Conservation (phyloP, 1,140 invertebrate species). For the Alviniconcha marisindica region DNA sequence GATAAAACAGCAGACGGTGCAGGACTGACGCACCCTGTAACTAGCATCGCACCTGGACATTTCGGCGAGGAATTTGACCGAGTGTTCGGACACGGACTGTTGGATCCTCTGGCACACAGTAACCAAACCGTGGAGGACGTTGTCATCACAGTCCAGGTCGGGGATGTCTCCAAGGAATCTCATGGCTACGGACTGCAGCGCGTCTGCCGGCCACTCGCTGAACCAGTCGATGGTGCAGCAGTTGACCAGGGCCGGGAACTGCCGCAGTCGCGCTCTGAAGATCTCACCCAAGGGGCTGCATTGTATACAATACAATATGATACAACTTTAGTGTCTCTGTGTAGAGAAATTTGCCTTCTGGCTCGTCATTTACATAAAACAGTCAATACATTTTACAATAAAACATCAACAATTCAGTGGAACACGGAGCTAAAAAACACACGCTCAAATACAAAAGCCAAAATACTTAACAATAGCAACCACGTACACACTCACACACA, state of each 20-base stretch:
- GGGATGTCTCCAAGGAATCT: conserved; percentile 71
- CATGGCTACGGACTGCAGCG: conserved; percentile 79
- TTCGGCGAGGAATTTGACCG: conserved; percentile 81
- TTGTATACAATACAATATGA: too few relatives aligned
- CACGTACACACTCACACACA: neutral
- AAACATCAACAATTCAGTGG: too few relatives aligned
- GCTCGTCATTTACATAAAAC: too few relatives aligned
- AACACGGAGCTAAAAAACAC: too few relatives aligned
- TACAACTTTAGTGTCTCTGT: too few relatives aligned
- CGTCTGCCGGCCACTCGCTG: conserved; percentile 81
- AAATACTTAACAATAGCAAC: too few relatives aligned
- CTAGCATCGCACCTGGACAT: conserved; percentile 74
- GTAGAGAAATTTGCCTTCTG: too few relatives aligned
- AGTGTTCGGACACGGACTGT: conserved; percentile 67
- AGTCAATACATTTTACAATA: too few relatives aligned
- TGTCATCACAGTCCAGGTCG: conserved; percentile 69
- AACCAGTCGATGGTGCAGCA: conserved; percentile 80
- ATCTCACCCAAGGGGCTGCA: conserved; percentile 75
- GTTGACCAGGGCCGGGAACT: conserved; percentile 76
- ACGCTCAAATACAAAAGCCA: neutral
- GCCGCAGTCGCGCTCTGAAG: conserved; percentile 75
- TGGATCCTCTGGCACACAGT: conserved; percentile 74
- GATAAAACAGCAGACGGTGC: too few relatives aligned
- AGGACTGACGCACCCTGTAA: too few relatives aligned
- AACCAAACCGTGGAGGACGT: conserved; percentile 73